Evolutionary conservation across 2,113 vertebrate species (phyloP), one percentile per base, ranked within the genome.

Genomic region (Pipra filicauda): DNA sequence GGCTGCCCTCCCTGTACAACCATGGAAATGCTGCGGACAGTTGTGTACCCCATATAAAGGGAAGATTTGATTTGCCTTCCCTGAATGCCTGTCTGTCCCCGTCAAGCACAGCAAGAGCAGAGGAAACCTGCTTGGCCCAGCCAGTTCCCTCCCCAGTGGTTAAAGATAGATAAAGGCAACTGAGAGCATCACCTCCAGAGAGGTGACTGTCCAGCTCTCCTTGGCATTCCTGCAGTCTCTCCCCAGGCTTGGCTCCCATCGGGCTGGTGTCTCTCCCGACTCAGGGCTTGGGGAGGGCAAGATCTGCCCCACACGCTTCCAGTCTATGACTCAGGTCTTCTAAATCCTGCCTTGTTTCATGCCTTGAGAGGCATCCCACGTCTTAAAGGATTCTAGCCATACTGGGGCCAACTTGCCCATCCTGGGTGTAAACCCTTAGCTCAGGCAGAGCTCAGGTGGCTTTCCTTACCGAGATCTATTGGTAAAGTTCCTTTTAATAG

Each of bases 401-500:
- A 31, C 37, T 37, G 35, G 22, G 23, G 27, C 58, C 21, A 59
- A 9, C 27, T 52, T 39, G 16, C 5, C 14, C 16, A 21, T 73
- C 64, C 51, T 81, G 12, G 5, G 7, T 62, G n/a, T 55, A 93
- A 87, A 57, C 31, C 37, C 13, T 41, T 21, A 75, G 27, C 75
- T 93, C 22, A 49, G 43, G 49, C n/a, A 58, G 59, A 62, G 57
- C 30, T 92, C 5, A 16, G 44, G 88, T 91, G 83, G 59, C 76
- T 94, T 92, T 88, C 59, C 79, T 96, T 84, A 64, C 17, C 0
- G 0, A 62, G 51, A 70, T 51, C 37, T 87, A 49, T 86, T 59
- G 79, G 67, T 88, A 62, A 73, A 77, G 72, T 91, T 85, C 64
- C 64, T 88, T 96, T 95, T 86, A 93, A 93, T 90, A 87, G 76